Base-by-base conservation (phyloP, 1,140 invertebrate genomes). In the Episyrphus balteatus region DNA sequence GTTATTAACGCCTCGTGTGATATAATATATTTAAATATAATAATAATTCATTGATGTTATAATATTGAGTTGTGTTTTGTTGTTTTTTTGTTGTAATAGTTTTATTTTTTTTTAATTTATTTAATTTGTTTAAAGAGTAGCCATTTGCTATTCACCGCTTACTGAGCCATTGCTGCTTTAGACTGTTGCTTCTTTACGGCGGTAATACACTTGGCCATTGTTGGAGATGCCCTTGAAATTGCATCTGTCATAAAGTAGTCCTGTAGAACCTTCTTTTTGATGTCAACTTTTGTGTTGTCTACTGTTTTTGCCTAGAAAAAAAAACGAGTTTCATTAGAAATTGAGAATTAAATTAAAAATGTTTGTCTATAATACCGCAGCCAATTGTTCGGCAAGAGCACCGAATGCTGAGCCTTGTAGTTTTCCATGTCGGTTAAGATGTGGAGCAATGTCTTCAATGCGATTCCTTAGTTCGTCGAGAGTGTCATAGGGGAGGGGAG, bases 161-260 rank as follows among this genome's bases (percentile, higher is more conserved):
- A 26, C 8, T 26, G 21, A 26, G 21, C 21, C 21, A 26, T 26
- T 3, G 21, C 21, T 26, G 8, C 21, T 8, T 26, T 26, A 5
- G 21, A 26, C 51, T 65, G 57, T 46, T 66, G 56, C 49, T 92
- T 92, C 37, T 79, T 70, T 9, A 86, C 88, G 34, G 94, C 92
- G 61, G 90, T 83, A 40, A 98, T 84, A 73, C 96, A 99, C 72
- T 98, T 96, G 19, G 95, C 92, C 97, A 99, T 99, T 30, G 94
- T 98, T 48, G 86, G 82, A 13, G 95, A 98, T n/a, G 95, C 90
- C 64, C 95, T 76, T 48, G 88, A 92, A 58, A 99, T 92, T 7
- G 84, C 73, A 70, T 99, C 90, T 10, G 97, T 99, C 92, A 99
- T 98, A 70, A 90, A 99, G 73, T 90, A 99, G 68, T 99, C 93